These are phyloP conservation scores for Columbina picui DNA, from an alignment of 2,113 vertebrate genomes.

Conservation along the genomic window DNA sequence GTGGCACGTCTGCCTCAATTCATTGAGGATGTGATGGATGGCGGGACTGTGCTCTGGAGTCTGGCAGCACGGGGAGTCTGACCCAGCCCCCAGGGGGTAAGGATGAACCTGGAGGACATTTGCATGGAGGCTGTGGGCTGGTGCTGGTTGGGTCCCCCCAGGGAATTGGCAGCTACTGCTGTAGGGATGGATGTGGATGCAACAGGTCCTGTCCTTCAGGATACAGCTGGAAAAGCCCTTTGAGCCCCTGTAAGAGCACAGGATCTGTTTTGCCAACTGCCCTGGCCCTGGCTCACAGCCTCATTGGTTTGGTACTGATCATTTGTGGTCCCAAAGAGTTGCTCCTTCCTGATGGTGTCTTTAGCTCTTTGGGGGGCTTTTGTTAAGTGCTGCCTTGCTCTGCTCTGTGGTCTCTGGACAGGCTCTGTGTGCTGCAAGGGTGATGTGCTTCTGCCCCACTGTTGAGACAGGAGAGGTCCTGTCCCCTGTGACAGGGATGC, in stretches of 20 bases:
- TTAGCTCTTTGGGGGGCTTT: neutral
- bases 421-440: neutral
- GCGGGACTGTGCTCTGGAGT: neutral
- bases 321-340: neutral
- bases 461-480: neutral
- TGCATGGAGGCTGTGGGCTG: neutral
- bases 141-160: fast-evolving
- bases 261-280: neutral
- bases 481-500: neutral
- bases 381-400: neutral
- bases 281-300: neutral
- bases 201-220: neutral
- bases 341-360: neutral
- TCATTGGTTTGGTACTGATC: fast-evolving
- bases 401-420: neutral
- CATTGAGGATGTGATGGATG: neutral
- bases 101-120: fast-evolving
- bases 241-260: neutral
- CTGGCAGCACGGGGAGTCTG: neutral
- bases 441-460: neutral
- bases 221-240: neutral
- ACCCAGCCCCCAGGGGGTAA: neutral
- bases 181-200: neutral
- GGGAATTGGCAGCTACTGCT: neutral
- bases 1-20: neutral